Percentiles rank a stretch among this genome's conserved stretches.
Evolutionary conservation across 2,113 vertebrate genomes (phyloP).

Genomic region (Leptodactylus fuscus): DNA sequence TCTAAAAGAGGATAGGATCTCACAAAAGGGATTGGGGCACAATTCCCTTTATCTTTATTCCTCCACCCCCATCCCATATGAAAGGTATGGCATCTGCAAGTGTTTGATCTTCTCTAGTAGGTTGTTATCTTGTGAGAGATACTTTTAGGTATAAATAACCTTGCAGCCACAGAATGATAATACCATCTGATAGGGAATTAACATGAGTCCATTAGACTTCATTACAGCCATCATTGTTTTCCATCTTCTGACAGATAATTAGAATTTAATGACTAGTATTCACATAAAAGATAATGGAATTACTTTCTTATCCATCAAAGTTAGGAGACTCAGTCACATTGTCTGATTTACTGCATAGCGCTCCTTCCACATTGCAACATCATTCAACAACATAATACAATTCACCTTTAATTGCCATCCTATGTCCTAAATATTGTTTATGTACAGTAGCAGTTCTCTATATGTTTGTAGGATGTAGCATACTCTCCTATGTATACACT

Average conservation of each 20-base stretch:
- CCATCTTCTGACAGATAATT: slow-evolving; percentile 20
- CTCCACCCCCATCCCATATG: too few species aligned
- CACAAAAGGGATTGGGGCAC: too few species aligned
- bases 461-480: too few species aligned
- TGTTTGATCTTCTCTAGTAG: background rate
- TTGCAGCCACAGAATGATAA: background rate
- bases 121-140: background rate
- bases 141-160: background rate
- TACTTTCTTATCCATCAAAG: background rate
- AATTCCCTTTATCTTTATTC: too few species aligned
- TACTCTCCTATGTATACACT: background rate
- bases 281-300: slow-evolving; percentile 2
- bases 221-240: background rate
- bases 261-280: background rate
- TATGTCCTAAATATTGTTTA: too few species aligned
- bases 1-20: too few species aligned
- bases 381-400: too few species aligned
- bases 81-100: background rate
- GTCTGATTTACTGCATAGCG: background rate
- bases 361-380: background rate
- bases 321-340: background rate
- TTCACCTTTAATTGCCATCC: too few species aligned
- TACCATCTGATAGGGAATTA: background rate
- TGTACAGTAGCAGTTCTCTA: too few species aligned
- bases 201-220: background rate